Percentiles rank a stretch among this genome's conserved stretches.
These are phyloP conservation scores for Diadumene lineata DNA, from an alignment of 92 coral and sea anemone species.

Conservation along the genomic window DNA sequence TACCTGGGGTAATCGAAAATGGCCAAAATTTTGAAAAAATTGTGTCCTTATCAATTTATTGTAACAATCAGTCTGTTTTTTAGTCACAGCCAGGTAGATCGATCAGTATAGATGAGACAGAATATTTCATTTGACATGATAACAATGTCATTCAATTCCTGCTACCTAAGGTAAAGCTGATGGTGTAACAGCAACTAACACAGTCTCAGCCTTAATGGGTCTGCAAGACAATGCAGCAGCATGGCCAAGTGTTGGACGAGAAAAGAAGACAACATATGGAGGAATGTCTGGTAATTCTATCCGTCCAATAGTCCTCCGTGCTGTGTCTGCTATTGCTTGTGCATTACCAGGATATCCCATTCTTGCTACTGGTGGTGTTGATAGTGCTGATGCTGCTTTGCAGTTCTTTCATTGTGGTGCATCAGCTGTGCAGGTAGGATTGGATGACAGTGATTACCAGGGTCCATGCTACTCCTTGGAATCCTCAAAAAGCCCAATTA, in stretches of 20 bases:
- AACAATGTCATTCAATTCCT: background rate
- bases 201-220: constrained; percentile 98
- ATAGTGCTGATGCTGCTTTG: constrained; percentile 94
- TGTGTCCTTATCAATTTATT: no score
- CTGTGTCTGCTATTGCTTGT: constrained; percentile 92
- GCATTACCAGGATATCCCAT: constrained; percentile 94
- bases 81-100: background rate
- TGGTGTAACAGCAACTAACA: constrained; percentile 98
- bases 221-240: constrained; percentile 62
- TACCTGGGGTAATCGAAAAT: no score
- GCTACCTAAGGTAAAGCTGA: constrained; percentile 79
- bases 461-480: background rate
- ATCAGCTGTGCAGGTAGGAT: constrained; percentile 83
- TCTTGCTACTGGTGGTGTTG: constrained; percentile 97
- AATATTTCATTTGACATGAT: background rate
- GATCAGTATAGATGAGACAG: background rate
- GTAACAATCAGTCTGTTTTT: background rate
- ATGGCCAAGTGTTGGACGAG: constrained; percentile 90
- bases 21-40: no score
- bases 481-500: no score
- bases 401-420: constrained; percentile 98
- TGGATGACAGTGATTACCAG: background rate
- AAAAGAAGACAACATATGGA: constrained; percentile 86
- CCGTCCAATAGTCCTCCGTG: constrained; percentile 96
- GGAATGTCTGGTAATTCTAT: constrained; percentile 98